Evolutionary conservation across 1,140 invertebrate species (phyloP).

Genomic region (Thrips palmi): DNA sequence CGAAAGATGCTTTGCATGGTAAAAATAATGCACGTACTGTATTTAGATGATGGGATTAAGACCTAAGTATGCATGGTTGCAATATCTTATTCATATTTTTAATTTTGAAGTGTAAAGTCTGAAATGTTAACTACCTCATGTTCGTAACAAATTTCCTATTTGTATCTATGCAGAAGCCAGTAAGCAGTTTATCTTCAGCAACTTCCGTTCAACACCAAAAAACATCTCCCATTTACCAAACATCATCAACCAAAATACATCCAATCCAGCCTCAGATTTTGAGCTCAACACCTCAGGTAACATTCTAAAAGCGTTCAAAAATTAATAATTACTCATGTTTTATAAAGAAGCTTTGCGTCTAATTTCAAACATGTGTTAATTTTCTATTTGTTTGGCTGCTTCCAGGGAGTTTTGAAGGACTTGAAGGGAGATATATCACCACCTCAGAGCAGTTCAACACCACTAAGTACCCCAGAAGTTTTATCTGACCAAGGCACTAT

Average conservation of each 20-base stretch:
- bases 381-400: slow-evolving; percentile 3
- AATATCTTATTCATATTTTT: too few relatives aligned
- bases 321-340: too few relatives aligned
- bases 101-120: too few relatives aligned
- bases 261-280: slow-evolving; percentile 60
- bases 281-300: slow-evolving; percentile 19
- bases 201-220: slow-evolving; percentile 37
- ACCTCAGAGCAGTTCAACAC: slow-evolving; percentile 34
- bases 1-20: too few relatives aligned
- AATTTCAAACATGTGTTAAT: slow-evolving; percentile 1
- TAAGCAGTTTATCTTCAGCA: slow-evolving; percentile 57
- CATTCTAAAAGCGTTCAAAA: background rate
- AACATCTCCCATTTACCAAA: slow-evolving; percentile 53
- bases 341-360: background rate
- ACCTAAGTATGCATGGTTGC: too few relatives aligned
- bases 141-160: too few relatives aligned
- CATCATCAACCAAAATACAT: slow-evolving; percentile 59
- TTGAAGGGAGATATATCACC: slow-evolving; percentile 25
- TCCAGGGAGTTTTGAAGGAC: slow-evolving; percentile 16
- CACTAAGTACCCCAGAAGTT: slow-evolving; percentile 31
- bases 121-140: too few relatives aligned
- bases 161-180: slow-evolving; percentile 36
- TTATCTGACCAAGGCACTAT: slow-evolving; percentile 24
- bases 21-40: too few relatives aligned
- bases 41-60: too few relatives aligned